Base-by-base conservation (phyloP, 2,888 invertebrate species). In the Scaptomyza cyrtandrae region DNA sequence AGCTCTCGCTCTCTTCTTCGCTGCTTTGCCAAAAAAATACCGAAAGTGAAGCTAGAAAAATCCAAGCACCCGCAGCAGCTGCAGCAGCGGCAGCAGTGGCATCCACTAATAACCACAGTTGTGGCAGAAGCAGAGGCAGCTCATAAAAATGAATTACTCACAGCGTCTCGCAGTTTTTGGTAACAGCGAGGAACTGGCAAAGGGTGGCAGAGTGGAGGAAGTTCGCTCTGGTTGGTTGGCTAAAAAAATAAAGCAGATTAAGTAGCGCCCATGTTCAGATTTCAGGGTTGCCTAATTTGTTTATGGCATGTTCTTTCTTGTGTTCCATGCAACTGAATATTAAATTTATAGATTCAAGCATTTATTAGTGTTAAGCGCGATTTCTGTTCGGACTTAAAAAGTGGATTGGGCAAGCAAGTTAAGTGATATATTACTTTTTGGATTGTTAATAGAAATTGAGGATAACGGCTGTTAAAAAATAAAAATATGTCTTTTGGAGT, bases 71-170 rank as follows among this genome's bases (percentile, higher is more conserved):
- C 1, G 24, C 5, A 24, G 24, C 24, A 24, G 19, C 19, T 5
- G 19, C 33, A 48, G 14, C 29, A 24, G 3, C 33, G 13, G 6
- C 33, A 4, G 16, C 16, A 16, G 19, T 6, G 14, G 48, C 13
- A 9, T 7, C 13, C 14, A 14, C 35, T 5, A 52, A 60, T 5
- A 52, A 60, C 49, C 57, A 37, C 66, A 71, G 63, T 75, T 72
- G 74, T 78, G 71, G 66, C 64, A 49, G 5, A 33, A 33, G 45
- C 46, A 66, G 45, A 43, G 65, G 52, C 59, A 66, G 66, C 83
- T 82, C 83, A 86, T 83, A 83, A 83, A 83, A 83, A 80, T 83
- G 83, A 83, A 83, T 83, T 83, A 83, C 82, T 55, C 39, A 48
- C 54, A 46, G 53, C 52, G 33, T 58, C 45, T 14, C 16, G 41